These are phyloP conservation scores for Anthopleura xanthogrammica DNA, from an alignment of 92 coral and sea anemone species.

Conservation along the genomic window DNA sequence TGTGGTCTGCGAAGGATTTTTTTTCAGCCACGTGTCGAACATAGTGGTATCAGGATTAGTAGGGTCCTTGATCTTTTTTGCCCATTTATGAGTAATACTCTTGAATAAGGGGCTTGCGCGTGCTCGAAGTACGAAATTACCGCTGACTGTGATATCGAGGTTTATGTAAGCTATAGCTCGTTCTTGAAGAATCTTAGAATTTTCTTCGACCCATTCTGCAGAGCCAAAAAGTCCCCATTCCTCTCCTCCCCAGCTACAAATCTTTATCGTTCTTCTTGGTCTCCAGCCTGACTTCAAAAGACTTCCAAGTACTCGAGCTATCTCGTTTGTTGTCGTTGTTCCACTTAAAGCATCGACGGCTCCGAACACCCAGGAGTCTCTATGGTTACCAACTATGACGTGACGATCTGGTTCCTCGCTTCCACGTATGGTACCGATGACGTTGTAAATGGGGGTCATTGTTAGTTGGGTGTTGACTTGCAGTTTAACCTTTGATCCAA, in stretches of 20 bases:
- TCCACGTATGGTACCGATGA: slow-evolving; percentile 89
- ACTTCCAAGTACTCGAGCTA: slow-evolving; percentile 79
- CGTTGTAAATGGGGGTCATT: slow-evolving; percentile 67
- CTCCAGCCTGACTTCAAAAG: slow-evolving; percentile 87
- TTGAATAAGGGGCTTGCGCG: slow-evolving; percentile 87
- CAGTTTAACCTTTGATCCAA: slow-evolving; percentile 53
- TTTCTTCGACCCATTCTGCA: slow-evolving; percentile 93
- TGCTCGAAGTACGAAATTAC: slow-evolving; percentile 75
- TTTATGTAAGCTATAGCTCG: slow-evolving; percentile 92
- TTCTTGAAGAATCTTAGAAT: slow-evolving; percentile 65
- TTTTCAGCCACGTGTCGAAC: slow-evolving; percentile 75
- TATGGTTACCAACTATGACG: slow-evolving; percentile 87
- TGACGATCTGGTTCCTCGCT: slow-evolving; percentile 89
- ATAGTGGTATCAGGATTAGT: slow-evolving; percentile 43
- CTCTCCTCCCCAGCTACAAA: slow-evolving; percentile 99
- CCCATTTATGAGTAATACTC: slow-evolving; percentile 69
- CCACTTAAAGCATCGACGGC: slow-evolving; percentile 93
- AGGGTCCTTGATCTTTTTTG: slow-evolving; percentile 68
- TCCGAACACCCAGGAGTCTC: slow-evolving; percentile 91
- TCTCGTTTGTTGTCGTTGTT: slow-evolving; percentile 75
- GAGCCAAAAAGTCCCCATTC: slow-evolving; percentile 94
- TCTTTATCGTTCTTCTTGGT: slow-evolving; percentile 87
- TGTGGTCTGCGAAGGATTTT: slow-evolving; percentile 50
- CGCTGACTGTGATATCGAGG: slow-evolving; percentile 89
- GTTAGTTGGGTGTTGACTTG: slow-evolving; percentile 60